Evolutionary conservation across 1,140 invertebrate genomes (phyloP), one percentile per base, ranked within the genome.

Genomic region (Babylonia areolata): DNA sequence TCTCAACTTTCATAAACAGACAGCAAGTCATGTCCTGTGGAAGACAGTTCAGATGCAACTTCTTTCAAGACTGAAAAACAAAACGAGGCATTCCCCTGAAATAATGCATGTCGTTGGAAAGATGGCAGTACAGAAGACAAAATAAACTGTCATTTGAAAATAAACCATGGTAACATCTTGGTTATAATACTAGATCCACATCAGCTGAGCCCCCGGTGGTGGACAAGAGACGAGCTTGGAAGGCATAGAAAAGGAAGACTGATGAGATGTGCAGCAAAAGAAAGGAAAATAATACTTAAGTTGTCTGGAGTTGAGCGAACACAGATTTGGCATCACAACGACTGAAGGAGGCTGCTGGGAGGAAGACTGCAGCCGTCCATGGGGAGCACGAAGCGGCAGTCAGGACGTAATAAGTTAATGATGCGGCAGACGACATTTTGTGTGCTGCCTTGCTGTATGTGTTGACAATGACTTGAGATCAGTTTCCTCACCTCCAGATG

Each of bases 381-480:
- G 35, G 20, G 5, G 58, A 12, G 23, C 58, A 1, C 58, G 5
- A 23, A 64, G 58, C 58, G 23, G 58, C 58, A 6, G 28, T 64
- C 58, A 23, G 28, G 58, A n/a, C 12, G 58, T 64, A 64, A 77
- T 77, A 77, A 77, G 37, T 77, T 77, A 77, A 77, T 28, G 58
- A 64, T 64, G 12, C 12, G 37, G 9, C 6, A 23, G 20, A 3
- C 23, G 37, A 40, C 12, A 3, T 0, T 23, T 37, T 28, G 35
- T 23, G 37, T 40, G 37, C 35, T 40, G 75, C 75, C 2, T n/a
- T 31, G 71, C n/a, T 35, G 71, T 35, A 77, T 28, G 20, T 39
- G 20, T 40, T 77, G 75, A 77, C 75, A 77, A 77, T 77, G 75
- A 73, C 71, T 73, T 73, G 71, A 77, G 75, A 77, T 77, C 75